Base-by-base conservation (phyloP, 2,888 invertebrate genomes). In the Agrotis puta region DNA sequence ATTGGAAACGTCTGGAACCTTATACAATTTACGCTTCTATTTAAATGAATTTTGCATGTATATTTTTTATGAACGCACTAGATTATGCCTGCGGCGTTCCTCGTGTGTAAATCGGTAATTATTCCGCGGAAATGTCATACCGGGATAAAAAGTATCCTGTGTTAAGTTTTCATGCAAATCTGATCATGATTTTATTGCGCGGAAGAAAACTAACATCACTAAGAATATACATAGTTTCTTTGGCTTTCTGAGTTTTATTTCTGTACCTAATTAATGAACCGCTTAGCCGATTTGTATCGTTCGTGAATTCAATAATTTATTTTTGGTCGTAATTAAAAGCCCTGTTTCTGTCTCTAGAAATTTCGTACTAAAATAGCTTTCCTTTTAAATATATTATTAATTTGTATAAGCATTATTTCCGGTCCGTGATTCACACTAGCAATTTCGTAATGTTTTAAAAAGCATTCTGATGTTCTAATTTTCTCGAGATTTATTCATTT, bases 11-110 rank as follows among this genome's bases (percentile, higher is more conserved):
- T 50, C n/a, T 64, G 22, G 24, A n/a, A 20, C 16, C 24, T 39
- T 39, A n/a, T 57, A 47, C 4, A 33, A 18, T 39, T 65, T 45
- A 0, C 2, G 33, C 57, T 65, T 57, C 33, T 56, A 64, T 56
- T 45, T 43, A 13, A 64, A 64, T n/a, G 0, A 43, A n/a, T 33
- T 33, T 33, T 6, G 1, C 7, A 7, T 33, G 1, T 1, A 33
- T 3, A 33, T 27, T 27, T 27, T 27, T 27, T 5, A 33, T 33
- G 9, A 11, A 39, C 39, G 39, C 39, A 9, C 11, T 39, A 5
- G 33, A 2, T 11, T 39, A 39, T 39, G 3, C 9, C 39, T 9
- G 39, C 39, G 39, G 39, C 39, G 11, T 39, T 33, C 1, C 39
- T 11, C 39, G 39, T 9, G 39, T 9, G 39, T 33, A 33, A 11